Conservation (phyloP, 1,140 invertebrate genomes). For the Pinna nobilis region DNA sequence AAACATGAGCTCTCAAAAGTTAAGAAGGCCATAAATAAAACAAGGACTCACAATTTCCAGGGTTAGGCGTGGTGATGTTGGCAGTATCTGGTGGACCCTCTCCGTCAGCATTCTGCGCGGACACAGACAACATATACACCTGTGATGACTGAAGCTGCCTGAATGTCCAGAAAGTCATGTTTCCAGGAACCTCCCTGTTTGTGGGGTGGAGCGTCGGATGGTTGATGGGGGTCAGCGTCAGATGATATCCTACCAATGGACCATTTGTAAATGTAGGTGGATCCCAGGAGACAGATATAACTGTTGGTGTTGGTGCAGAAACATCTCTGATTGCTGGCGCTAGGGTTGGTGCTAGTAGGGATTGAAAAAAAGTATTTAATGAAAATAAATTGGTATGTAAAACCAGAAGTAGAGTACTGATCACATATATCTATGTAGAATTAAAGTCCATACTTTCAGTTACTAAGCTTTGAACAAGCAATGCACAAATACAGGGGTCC, state of each 20-base stretch:
- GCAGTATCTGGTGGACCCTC: conserved; percentile 83
- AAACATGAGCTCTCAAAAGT: no score
- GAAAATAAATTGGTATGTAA: no score
- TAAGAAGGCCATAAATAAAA: no score
- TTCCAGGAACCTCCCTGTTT: conserved; percentile 82
- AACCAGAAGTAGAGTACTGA: no score
- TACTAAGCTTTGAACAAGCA: no score
- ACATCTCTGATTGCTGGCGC: conserved; percentile 80
- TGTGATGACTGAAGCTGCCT: conserved; percentile 84
- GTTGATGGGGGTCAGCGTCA: conserved; percentile 78
- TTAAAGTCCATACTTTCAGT: no score
- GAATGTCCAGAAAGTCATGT: conserved; percentile 81
- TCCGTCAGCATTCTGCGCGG: conserved; percentile 87
- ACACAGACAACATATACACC: conserved; percentile 85
- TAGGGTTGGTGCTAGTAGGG: conserved; percentile 62
- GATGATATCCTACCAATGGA: conserved; percentile 88
- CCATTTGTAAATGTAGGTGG: conserved; percentile 91
- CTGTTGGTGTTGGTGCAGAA: conserved; percentile 86
- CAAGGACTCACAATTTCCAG: conserved; percentile 63
- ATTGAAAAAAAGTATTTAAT: no score
- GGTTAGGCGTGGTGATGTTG: conserved; percentile 79
- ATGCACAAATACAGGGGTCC: no score
- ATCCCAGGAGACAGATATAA: conserved; percentile 91
- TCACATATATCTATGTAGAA: no score
- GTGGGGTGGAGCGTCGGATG: conserved; percentile 62